Conservation (phyloP, 2,113 vertebrate genomes). For the Oreochromis niloticus region DNA sequence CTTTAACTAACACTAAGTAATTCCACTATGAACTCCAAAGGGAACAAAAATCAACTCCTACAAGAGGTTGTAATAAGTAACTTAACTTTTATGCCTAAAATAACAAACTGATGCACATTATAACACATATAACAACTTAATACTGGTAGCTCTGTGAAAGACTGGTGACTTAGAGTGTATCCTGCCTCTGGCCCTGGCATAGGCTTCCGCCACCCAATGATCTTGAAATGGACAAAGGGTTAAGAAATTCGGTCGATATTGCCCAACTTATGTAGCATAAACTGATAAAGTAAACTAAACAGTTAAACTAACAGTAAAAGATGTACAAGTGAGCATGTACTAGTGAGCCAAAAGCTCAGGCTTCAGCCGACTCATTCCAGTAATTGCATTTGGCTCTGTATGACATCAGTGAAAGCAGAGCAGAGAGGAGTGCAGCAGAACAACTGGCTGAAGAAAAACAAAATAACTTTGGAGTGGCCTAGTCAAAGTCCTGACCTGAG, state of each 20-base stretch:
- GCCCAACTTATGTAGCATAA: not conserved
- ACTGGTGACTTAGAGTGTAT: not conserved
- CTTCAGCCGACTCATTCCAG: not conserved
- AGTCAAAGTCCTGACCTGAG: not conserved
- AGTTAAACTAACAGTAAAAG: not conserved
- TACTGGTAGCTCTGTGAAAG: not conserved
- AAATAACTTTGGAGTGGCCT: not conserved
- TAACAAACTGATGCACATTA: not conserved
- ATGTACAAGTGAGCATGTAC: not conserved
- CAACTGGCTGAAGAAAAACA: not conserved
- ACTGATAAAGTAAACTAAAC: not conserved
- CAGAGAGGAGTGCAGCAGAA: not conserved
- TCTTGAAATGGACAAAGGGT: not conserved
- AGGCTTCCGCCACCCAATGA: not conserved
- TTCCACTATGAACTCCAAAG: not conserved
- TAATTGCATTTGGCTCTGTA: not conserved
- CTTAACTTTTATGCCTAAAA: not conserved
- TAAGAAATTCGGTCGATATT: not conserved
- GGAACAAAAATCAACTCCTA: not conserved
- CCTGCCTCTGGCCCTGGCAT: not conserved
- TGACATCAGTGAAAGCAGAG: not conserved
- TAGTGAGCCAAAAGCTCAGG: not conserved
- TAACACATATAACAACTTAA: not conserved
- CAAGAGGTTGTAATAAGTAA: not conserved
- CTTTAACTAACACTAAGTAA: not conserved